Evolutionary conservation across 1,140 invertebrate genomes (phyloP).

Genomic region (Drosophila bocqueti): DNA sequence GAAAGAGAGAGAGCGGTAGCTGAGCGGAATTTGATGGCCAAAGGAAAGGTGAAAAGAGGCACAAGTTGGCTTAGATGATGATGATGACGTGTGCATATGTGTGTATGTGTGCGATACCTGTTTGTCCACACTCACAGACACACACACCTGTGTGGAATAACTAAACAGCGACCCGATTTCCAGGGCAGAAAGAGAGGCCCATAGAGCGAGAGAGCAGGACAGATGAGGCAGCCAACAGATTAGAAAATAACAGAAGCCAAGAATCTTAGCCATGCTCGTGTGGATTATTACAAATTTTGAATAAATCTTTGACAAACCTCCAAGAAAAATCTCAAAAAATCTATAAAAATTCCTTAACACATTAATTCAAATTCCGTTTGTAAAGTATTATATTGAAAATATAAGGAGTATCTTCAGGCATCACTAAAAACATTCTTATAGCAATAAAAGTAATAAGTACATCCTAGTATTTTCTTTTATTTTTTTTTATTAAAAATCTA

Average conservation of each 20-base stretch:
- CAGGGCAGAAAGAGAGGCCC: slow-evolving; percentile 11
- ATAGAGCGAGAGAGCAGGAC: slow-evolving; percentile 11
- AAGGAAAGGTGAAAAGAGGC: slow-evolving; percentile 79
- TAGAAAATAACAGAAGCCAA: slow-evolving; percentile 21
- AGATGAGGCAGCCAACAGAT: slow-evolving; percentile 28
- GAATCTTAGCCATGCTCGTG: slow-evolving; percentile 38
- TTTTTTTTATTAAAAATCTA: too few relatives aligned
- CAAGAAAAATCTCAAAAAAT: neutral
- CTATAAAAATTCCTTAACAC: too few relatives aligned
- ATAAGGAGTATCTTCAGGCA: too few relatives aligned
- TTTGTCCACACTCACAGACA: slow-evolving; percentile 54
- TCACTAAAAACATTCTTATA: too few relatives aligned
- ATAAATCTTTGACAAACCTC: slow-evolving; percentile 12
- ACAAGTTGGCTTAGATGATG: slow-evolving; percentile 57
- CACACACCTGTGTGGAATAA: slow-evolving; percentile 64
- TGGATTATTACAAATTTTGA: slow-evolving; percentile 33
- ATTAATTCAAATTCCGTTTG: too few relatives aligned
- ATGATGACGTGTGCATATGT: slow-evolving; percentile 40
- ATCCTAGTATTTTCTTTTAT: too few relatives aligned
- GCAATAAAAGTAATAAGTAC: too few relatives aligned
- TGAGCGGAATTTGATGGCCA: slow-evolving; percentile 58
- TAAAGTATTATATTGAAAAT: neutral
- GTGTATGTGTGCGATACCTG: slow-evolving; percentile 51
- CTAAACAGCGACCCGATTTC: slow-evolving; percentile 77
- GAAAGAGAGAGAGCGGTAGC: slow-evolving; percentile 24